Base-by-base conservation (phyloP, 2,797 vertebrate genomes). In the Scolopax bukidnonensis region DNA sequence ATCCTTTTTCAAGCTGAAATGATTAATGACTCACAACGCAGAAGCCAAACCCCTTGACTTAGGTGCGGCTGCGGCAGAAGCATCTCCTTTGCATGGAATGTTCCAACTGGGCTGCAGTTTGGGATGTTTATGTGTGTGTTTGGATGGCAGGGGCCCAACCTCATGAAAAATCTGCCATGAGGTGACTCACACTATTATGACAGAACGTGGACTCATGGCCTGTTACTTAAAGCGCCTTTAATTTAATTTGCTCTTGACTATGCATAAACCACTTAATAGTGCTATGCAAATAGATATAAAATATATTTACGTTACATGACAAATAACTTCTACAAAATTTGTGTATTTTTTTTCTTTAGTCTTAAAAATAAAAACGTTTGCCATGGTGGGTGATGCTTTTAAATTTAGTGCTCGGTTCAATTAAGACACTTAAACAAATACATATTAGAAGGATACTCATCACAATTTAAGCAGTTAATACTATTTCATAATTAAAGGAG, bases 181-280 rank as follows among this genome's bases (percentile, higher is more conserved):
- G 11, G 78, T 96, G 95, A 97, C 53, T 97, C 91, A 95, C 25
- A 40, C 1, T 95, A 54, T 91, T 92, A 95, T 54, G 77, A 74
- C 71, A 94, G 67, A 89, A 93, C 60, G 24, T 57, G 84, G 82
- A 90, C 64, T 94, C 89, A 93, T 78, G 4, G 2, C 56, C 67
- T 54, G 40, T 76, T 76, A 54, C 87, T 85, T 95, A 41, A 74
- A 95, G 32, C 14, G 20, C 12, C 10, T 88, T 94, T 87, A 50
- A 36, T 87, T 89, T 74, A 75, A 78, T 97, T 94, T 84, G 68
- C 61, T 84, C 64, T 92, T 70, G 12, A 60, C 47, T 70, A 17
- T 47, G 24, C 40, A 11, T 65, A 64, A 84, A 41, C 70, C 79
- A 82, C 77, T 88, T 84, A 50, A 61, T 80, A 64, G 38, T 61